A percentile compares a stretch with the other conserved stretches of the same genome.
These are phyloP conservation scores for Nomada fucata DNA, from an alignment of 2,888 invertebrate genomes.

Conservation along the genomic window DNA sequence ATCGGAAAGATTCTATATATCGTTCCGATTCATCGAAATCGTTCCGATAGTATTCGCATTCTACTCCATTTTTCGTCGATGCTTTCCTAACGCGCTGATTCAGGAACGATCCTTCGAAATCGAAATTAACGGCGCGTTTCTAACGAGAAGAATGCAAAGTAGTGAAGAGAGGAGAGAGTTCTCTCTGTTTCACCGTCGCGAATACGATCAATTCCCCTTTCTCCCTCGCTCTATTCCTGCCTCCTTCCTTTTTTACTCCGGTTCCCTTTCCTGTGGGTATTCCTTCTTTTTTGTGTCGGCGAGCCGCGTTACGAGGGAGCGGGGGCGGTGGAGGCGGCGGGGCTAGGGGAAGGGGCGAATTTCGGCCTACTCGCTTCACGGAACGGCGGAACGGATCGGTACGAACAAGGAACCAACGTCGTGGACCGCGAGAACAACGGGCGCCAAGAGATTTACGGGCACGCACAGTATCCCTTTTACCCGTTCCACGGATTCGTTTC, in stretches of 20 bases:
- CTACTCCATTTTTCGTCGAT: neutral
- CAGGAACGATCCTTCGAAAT: neutral
- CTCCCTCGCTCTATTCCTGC: constrained; percentile 41
- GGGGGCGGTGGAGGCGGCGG: constrained; percentile 26
- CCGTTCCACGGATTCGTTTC: constrained; percentile 54
- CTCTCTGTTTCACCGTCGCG: constrained; percentile 50
- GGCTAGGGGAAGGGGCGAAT: constrained; percentile 58
- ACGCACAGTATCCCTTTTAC: constrained; percentile 76
- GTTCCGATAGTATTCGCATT: neutral
- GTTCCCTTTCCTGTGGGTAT: constrained; percentile 62
- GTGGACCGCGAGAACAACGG: constrained; percentile 70
- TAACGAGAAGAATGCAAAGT: constrained; percentile 36
- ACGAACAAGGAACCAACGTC: constrained; percentile 62
- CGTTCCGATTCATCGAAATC: neutral
- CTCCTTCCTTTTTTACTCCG: constrained; percentile 45
- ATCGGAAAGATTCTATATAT: constrained; percentile 1
- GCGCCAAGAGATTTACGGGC: constrained; percentile 79
- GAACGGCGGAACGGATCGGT: constrained; percentile 72
- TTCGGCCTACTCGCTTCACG: constrained; percentile 69
- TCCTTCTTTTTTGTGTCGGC: constrained; percentile 57
- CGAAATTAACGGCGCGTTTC: constrained; percentile 37
- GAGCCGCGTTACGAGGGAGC: constrained; percentile 37
- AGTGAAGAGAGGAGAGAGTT: constrained; percentile 1
- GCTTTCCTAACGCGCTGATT: neutral
- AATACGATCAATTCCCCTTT: constrained; percentile 57